phyloP scores from a whole-genome alignment of 1,140 invertebrate genomes.

The Hycleus cichorii region DNA sequence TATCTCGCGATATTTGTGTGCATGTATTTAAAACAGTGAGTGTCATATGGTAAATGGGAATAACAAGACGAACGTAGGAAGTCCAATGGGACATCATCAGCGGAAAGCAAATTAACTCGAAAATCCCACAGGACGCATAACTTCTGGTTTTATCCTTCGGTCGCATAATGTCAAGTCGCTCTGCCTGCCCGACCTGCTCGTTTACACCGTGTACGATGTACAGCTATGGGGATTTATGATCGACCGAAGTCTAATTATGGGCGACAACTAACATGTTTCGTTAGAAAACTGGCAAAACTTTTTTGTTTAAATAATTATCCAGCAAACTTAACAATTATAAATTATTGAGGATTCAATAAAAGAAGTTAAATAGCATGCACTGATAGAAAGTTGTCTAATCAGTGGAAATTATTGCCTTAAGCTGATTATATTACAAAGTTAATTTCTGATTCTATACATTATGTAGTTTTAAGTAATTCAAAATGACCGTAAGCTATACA shows the following conservation, averaged over 20 bases:
- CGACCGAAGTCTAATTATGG: constrained; percentile 13
- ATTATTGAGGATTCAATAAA: no score
- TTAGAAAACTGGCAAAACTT: no score
- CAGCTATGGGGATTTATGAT: constrained; percentile 15
- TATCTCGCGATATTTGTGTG: background rate
- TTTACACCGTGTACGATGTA: constrained; percentile 20
- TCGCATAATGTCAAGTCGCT: constrained; percentile 26
- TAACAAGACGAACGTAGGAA: constrained; percentile 10
- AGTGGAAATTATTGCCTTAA: no score
- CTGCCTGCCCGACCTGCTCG: constrained; percentile 14
- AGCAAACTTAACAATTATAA: no score
- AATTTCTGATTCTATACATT: no score
- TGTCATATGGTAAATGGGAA: constrained; percentile 17
- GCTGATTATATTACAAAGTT: no score
- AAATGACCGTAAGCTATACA: no score
- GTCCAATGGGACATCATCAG: constrained; percentile 34
- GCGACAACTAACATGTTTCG: background rate
- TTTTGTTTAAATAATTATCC: no score
- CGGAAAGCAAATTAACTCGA: constrained; percentile 35
- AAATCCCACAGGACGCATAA: constrained; percentile 31
- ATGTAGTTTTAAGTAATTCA: no score
- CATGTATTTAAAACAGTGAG: constrained; percentile 2
- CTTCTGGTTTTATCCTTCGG: constrained; percentile 35
- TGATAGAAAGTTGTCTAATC: no score
- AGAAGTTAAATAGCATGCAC: no score